Percentiles rank a stretch among this genome's conserved stretches.
These are phyloP conservation scores for Orientallactaga sibirica DNA, from an alignment of 2,797 vertebrate genomes.

Conservation along the genomic window DNA sequence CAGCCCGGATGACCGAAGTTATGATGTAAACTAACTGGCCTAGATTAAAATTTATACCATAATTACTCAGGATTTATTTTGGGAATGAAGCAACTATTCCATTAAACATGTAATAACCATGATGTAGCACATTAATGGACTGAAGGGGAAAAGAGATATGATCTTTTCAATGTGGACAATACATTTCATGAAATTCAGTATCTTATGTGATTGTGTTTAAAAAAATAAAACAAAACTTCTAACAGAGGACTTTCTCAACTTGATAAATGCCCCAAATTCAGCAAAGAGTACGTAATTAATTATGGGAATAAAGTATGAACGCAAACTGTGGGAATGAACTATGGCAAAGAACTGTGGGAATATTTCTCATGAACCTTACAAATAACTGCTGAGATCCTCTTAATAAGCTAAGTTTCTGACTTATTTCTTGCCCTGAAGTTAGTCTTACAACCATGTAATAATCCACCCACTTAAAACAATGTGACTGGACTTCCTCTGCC, in stretches of 20 bases:
- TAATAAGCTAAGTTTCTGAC: no score
- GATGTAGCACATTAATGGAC: not conserved
- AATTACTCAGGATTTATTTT: not conserved
- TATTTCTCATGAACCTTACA: no score
- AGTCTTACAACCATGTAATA: no score
- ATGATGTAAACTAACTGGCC: not conserved
- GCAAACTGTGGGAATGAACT: no score
- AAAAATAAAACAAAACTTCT: not conserved
- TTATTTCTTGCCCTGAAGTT: no score
- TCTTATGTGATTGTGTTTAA: not conserved
- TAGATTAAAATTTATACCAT: conserved; percentile 3
- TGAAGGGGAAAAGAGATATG: not conserved
- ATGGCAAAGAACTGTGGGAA: no score
- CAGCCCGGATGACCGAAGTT: no score
- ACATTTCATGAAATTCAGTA: not conserved
- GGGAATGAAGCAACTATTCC: not conserved
- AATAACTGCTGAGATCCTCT: no score
- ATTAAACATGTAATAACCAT: not conserved
- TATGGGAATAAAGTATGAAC: no score
- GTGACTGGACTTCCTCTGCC: no score
- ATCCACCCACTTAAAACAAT: no score
- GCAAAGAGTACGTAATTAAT: not conserved
- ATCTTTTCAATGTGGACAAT: not conserved
- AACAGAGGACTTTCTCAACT: not conserved
- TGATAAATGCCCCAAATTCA: conserved; percentile 3